Evolutionary conservation across 2,888 invertebrate genomes (phyloP).

Genomic region (Morpho helenor): DNA sequence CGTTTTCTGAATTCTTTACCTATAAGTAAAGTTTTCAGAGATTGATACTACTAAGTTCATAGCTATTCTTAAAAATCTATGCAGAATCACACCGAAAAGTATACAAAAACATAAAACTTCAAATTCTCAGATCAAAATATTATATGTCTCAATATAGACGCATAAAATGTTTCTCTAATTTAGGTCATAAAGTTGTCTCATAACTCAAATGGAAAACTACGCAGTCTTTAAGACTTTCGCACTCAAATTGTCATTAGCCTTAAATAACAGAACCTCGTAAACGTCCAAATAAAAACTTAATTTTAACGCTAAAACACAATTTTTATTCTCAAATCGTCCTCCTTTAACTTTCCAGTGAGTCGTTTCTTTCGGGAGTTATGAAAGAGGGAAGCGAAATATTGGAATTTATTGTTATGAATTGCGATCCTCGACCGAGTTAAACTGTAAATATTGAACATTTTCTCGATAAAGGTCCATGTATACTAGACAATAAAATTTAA

Average conservation of each 20-base stretch:
- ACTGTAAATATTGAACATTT: slow-evolving; percentile 67
- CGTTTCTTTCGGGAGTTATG: slow-evolving; percentile 61
- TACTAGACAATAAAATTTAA: too few relatives aligned
- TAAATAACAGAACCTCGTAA: slow-evolving; percentile 13
- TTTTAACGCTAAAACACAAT: slow-evolving; percentile 12
- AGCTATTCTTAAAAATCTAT: too few relatives aligned
- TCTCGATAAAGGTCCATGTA: slow-evolving; percentile 38
- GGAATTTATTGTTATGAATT: slow-evolving; percentile 37
- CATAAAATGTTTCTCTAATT: neutral
- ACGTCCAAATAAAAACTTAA: slow-evolving; percentile 15
- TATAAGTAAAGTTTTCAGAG: too few relatives aligned
- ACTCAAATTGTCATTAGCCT: slow-evolving; percentile 16
- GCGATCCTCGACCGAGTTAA: slow-evolving; percentile 31
- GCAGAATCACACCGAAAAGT: too few relatives aligned
- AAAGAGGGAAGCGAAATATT: slow-evolving; percentile 34
- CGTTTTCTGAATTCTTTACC: too few relatives aligned
- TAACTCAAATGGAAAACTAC: slow-evolving; percentile 9
- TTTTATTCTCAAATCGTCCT: slow-evolving; percentile 13
- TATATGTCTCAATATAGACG: too few relatives aligned
- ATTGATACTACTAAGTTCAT: too few relatives aligned
- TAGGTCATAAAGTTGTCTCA: slow-evolving; percentile 9
- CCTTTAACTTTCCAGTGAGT: slow-evolving; percentile 62
- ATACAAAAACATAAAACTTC: too few relatives aligned
- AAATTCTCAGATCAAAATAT: too few relatives aligned
- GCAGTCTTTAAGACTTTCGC: slow-evolving; percentile 10